phyloP scores from a whole-genome alignment of 2,888 invertebrate species.

The Buathra laborator region DNA sequence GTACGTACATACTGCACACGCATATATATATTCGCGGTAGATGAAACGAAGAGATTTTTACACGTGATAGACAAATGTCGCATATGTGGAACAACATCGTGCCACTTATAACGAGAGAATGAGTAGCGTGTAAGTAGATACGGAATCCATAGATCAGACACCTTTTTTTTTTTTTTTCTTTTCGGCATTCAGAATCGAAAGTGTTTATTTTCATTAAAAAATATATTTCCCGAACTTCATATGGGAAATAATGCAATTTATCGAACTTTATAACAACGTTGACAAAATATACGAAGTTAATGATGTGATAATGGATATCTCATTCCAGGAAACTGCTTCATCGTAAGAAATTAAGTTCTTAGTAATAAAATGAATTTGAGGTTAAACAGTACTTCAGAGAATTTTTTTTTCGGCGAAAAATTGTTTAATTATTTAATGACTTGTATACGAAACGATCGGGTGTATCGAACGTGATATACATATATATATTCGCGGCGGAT shows the following conservation, averaged over 20 bases:
- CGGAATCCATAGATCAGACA: neutral
- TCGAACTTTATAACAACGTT: too few relatives aligned
- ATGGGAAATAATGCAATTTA: too few relatives aligned
- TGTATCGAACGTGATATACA: neutral
- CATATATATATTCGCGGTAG: neutral
- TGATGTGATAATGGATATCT: too few relatives aligned
- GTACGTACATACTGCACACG: conserved; percentile 50
- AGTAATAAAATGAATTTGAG: too few relatives aligned
- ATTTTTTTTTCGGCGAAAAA: neutral
- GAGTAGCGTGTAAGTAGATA: conserved; percentile 3
- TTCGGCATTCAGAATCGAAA: too few relatives aligned
- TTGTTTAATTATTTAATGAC: neutral
- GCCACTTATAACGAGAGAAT: conserved; percentile 16
- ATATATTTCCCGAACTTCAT: too few relatives aligned
- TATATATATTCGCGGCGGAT: neutral
- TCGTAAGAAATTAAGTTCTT: too few relatives aligned
- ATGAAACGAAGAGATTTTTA: conserved; percentile 32
- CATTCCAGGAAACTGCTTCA: too few relatives aligned
- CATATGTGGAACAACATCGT: conserved; percentile 35
- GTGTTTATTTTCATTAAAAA: too few relatives aligned
- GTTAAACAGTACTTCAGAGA: too few relatives aligned
- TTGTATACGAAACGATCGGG: neutral
- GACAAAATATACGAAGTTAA: too few relatives aligned
- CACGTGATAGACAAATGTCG: conserved; percentile 42
- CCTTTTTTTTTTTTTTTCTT: conserved; percentile 2